phyloP scores from a whole-genome alignment of 2,797 vertebrate species.

The Siniperca scherzeri region DNA sequence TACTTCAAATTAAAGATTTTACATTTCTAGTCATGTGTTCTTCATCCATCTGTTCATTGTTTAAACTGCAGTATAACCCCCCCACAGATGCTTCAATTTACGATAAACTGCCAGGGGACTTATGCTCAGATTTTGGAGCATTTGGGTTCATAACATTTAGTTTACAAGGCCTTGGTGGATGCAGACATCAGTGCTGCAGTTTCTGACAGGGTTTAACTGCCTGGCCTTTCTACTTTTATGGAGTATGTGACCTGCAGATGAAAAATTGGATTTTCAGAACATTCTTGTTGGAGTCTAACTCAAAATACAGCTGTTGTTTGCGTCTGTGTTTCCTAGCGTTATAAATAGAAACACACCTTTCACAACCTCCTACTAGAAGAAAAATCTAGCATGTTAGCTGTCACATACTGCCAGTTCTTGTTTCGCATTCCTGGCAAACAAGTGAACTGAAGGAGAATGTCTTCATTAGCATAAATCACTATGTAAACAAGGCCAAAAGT shows the following conservation, averaged over 20 bases:
- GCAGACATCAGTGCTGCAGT: slow-evolving; percentile 16
- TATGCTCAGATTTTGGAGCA: slow-evolving; percentile 6
- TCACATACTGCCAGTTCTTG: slow-evolving; percentile 54
- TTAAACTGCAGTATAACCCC: background rate
- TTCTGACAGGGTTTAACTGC: slow-evolving; percentile 38
- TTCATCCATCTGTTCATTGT: background rate
- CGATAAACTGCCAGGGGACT: background rate
- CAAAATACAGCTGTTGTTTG: slow-evolving; percentile 31
- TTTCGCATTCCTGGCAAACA: slow-evolving; percentile 44
- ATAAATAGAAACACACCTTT: slow-evolving; percentile 57
- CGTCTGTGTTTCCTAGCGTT: slow-evolving; percentile 10
- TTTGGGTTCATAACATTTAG: slow-evolving; percentile 38
- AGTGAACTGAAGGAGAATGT: slow-evolving; percentile 40
- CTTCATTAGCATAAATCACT: slow-evolving; percentile 58
- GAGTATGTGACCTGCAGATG: slow-evolving; percentile 29
- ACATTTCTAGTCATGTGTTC: background rate
- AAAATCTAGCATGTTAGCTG: slow-evolving; percentile 49
- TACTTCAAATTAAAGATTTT: slow-evolving; percentile 6
- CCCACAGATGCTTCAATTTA: slow-evolving; percentile 17
- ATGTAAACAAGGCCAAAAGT: slow-evolving; percentile 60
- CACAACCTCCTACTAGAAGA: slow-evolving; percentile 37
- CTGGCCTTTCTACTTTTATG: slow-evolving; percentile 31
- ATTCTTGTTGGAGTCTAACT: slow-evolving; percentile 3
- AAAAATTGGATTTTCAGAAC: slow-evolving; percentile 35
- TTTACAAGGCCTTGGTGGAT: slow-evolving; percentile 9